phyloP scores from a whole-genome alignment of 2,888 invertebrate genomes.

The Chouioia cunea region DNA sequence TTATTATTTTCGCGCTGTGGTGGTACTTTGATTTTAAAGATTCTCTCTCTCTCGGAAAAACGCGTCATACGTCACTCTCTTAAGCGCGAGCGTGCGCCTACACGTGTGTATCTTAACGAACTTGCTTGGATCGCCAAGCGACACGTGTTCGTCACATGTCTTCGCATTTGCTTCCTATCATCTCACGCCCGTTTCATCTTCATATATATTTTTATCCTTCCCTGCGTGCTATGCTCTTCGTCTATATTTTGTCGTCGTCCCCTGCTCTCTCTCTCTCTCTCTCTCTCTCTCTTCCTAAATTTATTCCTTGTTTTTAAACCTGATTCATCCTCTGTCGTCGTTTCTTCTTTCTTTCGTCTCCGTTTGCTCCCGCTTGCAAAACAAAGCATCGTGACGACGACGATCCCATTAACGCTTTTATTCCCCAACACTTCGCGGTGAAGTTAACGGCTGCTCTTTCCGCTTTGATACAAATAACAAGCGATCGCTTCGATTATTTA shows the following conservation, averaged over 20 bases:
- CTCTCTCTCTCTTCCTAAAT: conserved; percentile 26
- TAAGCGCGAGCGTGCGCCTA: conserved; percentile 28
- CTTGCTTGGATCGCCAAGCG: conserved; percentile 32
- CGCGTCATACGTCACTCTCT: conserved; percentile 34
- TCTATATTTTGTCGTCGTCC: conserved; percentile 32
- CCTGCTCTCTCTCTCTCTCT: conserved; percentile 19
- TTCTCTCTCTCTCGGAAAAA: conserved; percentile 33
- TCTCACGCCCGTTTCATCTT: conserved; percentile 40
- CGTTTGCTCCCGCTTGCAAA: conserved; percentile 39
- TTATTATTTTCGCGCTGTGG: neutral
- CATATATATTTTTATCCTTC: conserved; percentile 42
- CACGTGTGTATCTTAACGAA: conserved; percentile 28
- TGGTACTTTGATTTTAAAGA: conserved; percentile 26
- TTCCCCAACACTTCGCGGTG: conserved; percentile 52
- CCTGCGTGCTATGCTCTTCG: neutral
- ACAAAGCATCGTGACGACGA: conserved; percentile 52
- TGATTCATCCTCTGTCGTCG: conserved; percentile 24
- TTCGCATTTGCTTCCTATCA: conserved; percentile 49
- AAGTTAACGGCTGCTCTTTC: conserved; percentile 39
- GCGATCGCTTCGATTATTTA: conserved; percentile 43
- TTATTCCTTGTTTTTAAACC: conserved; percentile 45
- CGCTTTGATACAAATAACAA: conserved; percentile 51
- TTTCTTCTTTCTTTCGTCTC: neutral
- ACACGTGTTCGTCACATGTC: conserved; percentile 68
- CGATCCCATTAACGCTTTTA: conserved; percentile 62